Evolutionary conservation across 2,888 invertebrate species (phyloP).

Genomic region (Diploptera punctata): DNA sequence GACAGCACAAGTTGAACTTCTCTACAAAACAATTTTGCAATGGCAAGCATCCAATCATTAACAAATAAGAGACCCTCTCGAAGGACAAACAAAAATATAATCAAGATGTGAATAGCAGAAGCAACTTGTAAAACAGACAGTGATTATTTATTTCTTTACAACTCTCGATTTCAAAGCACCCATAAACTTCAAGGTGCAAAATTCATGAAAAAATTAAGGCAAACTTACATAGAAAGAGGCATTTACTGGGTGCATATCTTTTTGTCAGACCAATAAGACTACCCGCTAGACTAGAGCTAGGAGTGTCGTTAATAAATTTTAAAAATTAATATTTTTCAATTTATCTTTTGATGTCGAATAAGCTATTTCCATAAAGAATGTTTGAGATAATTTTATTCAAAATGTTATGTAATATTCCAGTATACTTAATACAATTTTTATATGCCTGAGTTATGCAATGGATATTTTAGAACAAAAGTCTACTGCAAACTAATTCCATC

Average conservation of each 20-base stretch:
- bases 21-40: slow-evolving; percentile 2
- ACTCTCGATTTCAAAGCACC: slow-evolving; percentile 8
- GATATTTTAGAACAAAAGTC: not conserved
- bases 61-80: not conserved
- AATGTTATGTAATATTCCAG: slow-evolving; percentile 8
- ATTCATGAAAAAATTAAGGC: slow-evolving; percentile 24
- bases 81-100: slow-evolving; percentile 5
- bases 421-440: not conserved
- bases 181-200: not conserved
- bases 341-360: not conserved
- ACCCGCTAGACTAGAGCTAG: not conserved
- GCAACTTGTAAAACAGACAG: slow-evolving; percentile 28
- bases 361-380: not conserved
- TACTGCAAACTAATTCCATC: not conserved
- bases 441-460: not conserved
- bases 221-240: slow-evolving; percentile 26
- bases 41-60: slow-evolving; percentile 20
- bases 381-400: not conserved
- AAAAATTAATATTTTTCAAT: no score
- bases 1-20: slow-evolving; percentile 25
- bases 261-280: slow-evolving; percentile 23
- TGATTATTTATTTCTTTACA: not conserved
- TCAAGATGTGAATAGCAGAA: slow-evolving; percentile 26
- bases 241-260: slow-evolving; percentile 26
- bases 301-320: no score